Evolutionary conservation across 2,797 vertebrate genomes (phyloP), one percentile per base, ranked within the genome.

Genomic region (Allobates femoralis): DNA sequence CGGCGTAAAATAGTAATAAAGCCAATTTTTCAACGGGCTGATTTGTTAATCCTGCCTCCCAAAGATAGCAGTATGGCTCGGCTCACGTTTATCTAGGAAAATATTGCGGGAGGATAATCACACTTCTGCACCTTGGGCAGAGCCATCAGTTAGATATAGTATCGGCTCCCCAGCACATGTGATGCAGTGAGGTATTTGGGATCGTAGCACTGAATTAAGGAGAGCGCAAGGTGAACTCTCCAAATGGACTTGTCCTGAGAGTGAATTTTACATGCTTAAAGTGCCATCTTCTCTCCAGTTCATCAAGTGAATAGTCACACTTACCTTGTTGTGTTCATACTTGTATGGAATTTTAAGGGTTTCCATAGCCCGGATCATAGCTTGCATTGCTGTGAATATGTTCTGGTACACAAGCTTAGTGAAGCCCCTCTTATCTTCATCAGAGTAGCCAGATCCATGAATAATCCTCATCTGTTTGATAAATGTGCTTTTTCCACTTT

Each of bases 381-480:
- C 92, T 94, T 98, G 97, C 96, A 98, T 96, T 92, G 97, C 93
- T 21, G 97, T 98, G 93, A 97, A 98, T 95, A 98, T 98, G 94
- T 98, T 98, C 95, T 98, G 97, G 92, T 96, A 98, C 81, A 98
- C 97, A 91, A 98, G 86, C 93, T 98, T 98, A 87, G 96, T 98
- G 92, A 98, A 98, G 58, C 97, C 94, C 76, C 96, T 94, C 92
- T 98, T 98, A 93, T 98, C 97, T 92, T 98, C 97, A 74, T 98
- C 97, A 1, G 97, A 95, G 91, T 98, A 98, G n/a, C 97, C 97
- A 0, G 97, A 89, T 28, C 97, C 97, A 19, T 98, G 97, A 91
- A 98, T 98, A 91, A 98, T 98, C 94, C 97, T 95, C 97, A 98
- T 98, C 92, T 98, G 97, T 81, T 98, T 98, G 93, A 98, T 98